A percentile compares a stretch with the other conserved stretches of the same genome.
These are phyloP conservation scores for Antigone vipio DNA, from an alignment of 2,113 vertebrate genomes.

Conservation along the genomic window DNA sequence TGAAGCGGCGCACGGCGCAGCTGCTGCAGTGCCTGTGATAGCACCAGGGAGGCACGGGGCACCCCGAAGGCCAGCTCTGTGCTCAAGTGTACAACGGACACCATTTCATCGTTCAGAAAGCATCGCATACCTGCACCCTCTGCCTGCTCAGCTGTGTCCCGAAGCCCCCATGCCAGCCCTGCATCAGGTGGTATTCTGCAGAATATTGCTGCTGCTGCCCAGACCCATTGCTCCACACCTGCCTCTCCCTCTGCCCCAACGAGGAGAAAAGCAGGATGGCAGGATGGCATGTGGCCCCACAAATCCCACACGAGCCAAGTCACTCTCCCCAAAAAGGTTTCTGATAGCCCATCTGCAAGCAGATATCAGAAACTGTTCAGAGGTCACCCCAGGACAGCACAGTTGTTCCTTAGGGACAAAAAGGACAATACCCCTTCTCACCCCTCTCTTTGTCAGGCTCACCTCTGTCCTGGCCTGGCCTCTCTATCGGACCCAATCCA, in stretches of 20 bases:
- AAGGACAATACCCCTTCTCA: neutral
- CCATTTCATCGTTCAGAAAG: neutral
- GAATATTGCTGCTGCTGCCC: neutral
- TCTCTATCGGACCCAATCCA: accelerated
- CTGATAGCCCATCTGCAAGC: neutral
- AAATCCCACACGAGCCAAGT: neutral
- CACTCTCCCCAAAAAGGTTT: neutral
- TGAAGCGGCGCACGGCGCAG: accelerated
- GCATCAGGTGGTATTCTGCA: neutral
- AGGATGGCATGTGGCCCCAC: neutral
- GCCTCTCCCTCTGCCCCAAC: neutral
- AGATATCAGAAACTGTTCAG: neutral
- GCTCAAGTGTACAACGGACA: neutral
- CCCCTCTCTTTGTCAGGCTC: neutral
- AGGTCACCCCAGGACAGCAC: neutral
- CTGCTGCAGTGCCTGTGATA: neutral
- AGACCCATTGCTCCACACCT: neutral
- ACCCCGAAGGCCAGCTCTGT: neutral
- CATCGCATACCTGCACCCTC: accelerated
- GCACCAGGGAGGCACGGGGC: neutral
- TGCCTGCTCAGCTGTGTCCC: neutral
- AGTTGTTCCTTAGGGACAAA: neutral
- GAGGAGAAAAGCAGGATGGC: neutral
- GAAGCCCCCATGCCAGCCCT: neutral
- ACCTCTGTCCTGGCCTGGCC: neutral